Base-by-base conservation (phyloP, 2,888 invertebrate species). In the Branchipolynoe longqiensis region DNA sequence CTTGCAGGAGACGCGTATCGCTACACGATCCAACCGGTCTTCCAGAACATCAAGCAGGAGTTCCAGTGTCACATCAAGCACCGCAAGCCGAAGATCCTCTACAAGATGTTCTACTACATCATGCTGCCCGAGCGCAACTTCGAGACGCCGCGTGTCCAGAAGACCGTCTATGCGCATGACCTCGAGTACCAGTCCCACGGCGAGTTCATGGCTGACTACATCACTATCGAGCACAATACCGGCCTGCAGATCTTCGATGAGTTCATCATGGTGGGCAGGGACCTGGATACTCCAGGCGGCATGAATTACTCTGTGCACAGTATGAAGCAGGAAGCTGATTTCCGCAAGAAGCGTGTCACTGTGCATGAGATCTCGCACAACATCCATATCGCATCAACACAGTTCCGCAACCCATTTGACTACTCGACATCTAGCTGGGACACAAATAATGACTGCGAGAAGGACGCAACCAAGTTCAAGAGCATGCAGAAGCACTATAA, bases 11-110 rank as follows among this genome's bases (percentile, higher is more conserved):
- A 92, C 83, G 89, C 92, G 0, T 90, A 92, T 81, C 90, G 91
- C 54, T 92, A 92, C 89, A 90, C 91, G 2, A 88, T 93, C 33
- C 90, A 91, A 87, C 93, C 93, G 0, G 87, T 91, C 40, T 93
- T 91, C 87, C 87, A 90, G 33, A 89, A 88, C 54, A 90, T 92
- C 81, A 85, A 88, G 41, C 87, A 89, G 54, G 41, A 86, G 6
- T 87, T 85, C 74, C 87, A 86, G 59, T 89, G 89, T 69, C 89
- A 89, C 86, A 58, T 89, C 54, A 83, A 69, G 25, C 73, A 82
- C 48, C 73, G 84, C 1, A 54, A 73, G 28, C 87, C 88, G 4
- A 62, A 87, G 22, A 59, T 88, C 58, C 87, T 89, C 86, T 89
- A 89, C 86, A 48, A 86, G 54, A 83, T 89, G 59, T 88, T 87